These are phyloP conservation scores for Mamestra brassicae DNA, from an alignment of 2,888 invertebrate genomes.

Conservation along the genomic window DNA sequence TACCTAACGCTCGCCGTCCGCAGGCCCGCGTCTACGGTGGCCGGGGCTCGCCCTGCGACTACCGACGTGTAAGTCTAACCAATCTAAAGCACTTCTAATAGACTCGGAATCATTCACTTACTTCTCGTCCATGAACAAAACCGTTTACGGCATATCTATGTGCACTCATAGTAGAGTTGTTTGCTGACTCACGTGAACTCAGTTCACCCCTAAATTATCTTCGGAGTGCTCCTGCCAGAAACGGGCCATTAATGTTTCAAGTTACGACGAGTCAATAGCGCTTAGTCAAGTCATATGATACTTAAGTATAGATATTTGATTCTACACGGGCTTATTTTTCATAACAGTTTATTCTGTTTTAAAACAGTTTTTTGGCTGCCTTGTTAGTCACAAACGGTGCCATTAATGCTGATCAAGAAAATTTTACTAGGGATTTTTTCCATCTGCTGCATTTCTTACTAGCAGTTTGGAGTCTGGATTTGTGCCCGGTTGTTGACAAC, in stretches of 20 bases:
- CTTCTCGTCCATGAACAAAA: not conserved
- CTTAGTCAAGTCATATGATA: not conserved
- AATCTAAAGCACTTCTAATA: not conserved
- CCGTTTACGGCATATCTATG: not conserved
- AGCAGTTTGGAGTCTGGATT: not conserved
- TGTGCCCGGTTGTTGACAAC: not conserved
- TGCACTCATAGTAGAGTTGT: conserved; percentile 15
- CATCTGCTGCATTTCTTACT: not conserved
- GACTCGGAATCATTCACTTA: not conserved
- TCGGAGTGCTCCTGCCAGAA: conserved; percentile 10
- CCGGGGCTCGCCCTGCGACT: too few species aligned
- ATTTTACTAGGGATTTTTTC: not conserved
- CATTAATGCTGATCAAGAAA: not conserved
- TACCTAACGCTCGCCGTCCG: too few species aligned
- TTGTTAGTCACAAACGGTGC: not conserved
- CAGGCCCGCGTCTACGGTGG: too few species aligned
- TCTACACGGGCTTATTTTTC: not conserved
- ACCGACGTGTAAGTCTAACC: not conserved
- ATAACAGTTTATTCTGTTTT: not conserved
- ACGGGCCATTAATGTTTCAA: conserved; percentile 27
- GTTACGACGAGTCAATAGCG: conserved; percentile 4
- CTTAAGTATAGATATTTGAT: not conserved
- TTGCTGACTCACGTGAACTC: conserved; percentile 44
- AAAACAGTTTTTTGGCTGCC: not conserved
- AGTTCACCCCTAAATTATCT: conserved; percentile 26